A percentile compares a stretch with the other conserved stretches of the same genome.
phyloP scores from a whole-genome alignment of 2,888 invertebrate genomes.

The Colostygia pectinataria region DNA sequence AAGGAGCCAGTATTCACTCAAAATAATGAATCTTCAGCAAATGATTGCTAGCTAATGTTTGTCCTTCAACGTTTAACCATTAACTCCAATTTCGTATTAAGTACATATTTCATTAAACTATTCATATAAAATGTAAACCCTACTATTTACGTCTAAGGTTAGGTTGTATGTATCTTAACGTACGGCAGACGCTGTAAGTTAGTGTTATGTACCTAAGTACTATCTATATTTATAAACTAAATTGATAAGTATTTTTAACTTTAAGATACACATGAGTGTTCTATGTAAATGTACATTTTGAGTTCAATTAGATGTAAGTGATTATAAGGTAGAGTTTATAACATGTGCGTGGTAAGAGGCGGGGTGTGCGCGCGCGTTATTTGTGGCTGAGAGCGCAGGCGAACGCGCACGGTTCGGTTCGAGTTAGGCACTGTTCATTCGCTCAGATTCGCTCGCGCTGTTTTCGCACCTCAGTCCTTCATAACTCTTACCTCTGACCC shows the following conservation, averaged over 20 bases:
- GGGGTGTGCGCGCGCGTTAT: constrained; percentile 23
- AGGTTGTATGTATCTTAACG: constrained; percentile 63
- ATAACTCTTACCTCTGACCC: constrained; percentile 3
- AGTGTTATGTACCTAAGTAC: constrained; percentile 63
- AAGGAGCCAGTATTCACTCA: constrained; percentile 66
- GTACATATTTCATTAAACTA: constrained; percentile 54
- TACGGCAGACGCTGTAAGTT: constrained; percentile 67
- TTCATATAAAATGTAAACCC: constrained; percentile 62
- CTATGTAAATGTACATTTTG: constrained; percentile 76
- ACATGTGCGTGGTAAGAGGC: constrained; percentile 41
- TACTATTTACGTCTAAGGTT: constrained; percentile 73
- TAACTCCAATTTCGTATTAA: constrained; percentile 49
- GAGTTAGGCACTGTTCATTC: constrained; percentile 62
- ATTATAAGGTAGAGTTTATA: constrained; percentile 40
- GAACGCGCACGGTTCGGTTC: constrained; percentile 34
- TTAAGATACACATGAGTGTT: constrained; percentile 72
- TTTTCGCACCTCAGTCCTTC: constrained; percentile 25
- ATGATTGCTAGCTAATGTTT: constrained; percentile 15
- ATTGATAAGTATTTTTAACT: constrained; percentile 70
- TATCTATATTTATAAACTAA: constrained; percentile 78
- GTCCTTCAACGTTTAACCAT: constrained; percentile 34
- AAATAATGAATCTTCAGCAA: constrained; percentile 37
- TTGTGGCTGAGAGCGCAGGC: constrained; percentile 1
- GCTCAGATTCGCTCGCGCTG: constrained; percentile 71
- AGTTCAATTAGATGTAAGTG: constrained; percentile 70